These are phyloP conservation scores for Scolanthus callimorphus DNA, from an alignment of 92 coral and sea anemone species.

Conservation along the genomic window DNA sequence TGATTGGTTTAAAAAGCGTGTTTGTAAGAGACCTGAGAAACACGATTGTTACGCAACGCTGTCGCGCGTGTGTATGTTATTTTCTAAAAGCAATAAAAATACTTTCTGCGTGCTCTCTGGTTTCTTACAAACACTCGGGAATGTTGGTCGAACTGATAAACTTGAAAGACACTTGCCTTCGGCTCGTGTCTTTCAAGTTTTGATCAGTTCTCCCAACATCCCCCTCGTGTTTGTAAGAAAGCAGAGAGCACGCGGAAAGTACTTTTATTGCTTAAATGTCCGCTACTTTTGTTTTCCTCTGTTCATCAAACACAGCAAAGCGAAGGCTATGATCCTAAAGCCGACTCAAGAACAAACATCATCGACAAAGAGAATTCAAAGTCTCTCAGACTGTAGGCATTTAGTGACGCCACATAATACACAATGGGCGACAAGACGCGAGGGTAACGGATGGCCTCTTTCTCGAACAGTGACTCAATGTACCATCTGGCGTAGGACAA, in stretches of 20 bases:
- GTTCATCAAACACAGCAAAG: constrained; percentile 42
- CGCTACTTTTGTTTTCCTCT: constrained; percentile 51
- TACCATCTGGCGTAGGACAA: constrained; percentile 61
- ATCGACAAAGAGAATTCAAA: constrained; percentile 35
- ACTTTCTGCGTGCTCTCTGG: too few relatives aligned
- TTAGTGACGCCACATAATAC: constrained; percentile 22
- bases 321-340: constrained; percentile 28
- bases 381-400: constrained; percentile 45
- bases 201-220: too few relatives aligned
- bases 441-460: constrained; percentile 50
- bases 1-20: too few relatives aligned
- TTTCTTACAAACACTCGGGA: background rate
- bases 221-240: too few relatives aligned
- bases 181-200: too few relatives aligned
- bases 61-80: too few relatives aligned
- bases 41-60: too few relatives aligned
- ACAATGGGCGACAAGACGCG: constrained; percentile 31
- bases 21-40: too few relatives aligned
- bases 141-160: too few relatives aligned
- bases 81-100: too few relatives aligned
- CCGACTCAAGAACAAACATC: constrained; percentile 31
- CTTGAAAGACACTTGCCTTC: background rate
- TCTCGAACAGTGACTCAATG: constrained; percentile 50
- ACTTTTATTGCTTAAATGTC: too few relatives aligned
- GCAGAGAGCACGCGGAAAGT: too few relatives aligned